These are phyloP conservation scores for Popillia japonica DNA, from an alignment of 1,140 invertebrate species.

Conservation along the genomic window DNA sequence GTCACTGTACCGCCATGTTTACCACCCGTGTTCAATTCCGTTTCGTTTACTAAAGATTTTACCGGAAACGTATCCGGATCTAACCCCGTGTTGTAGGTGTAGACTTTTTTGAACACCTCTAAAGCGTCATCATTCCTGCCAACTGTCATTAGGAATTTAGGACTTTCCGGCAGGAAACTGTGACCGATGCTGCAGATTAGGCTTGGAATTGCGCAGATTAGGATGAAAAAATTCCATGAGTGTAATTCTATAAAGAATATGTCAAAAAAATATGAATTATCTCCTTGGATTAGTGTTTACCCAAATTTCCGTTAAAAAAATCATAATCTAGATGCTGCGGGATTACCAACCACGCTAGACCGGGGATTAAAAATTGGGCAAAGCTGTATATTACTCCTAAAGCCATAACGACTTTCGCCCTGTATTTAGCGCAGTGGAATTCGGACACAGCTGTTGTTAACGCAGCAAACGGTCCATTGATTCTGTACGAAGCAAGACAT, in stretches of 20 bases:
- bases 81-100: constrained; percentile 68
- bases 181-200: constrained; percentile 70
- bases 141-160: constrained; percentile 81
- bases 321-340: constrained; percentile 59
- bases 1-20: constrained; percentile 41
- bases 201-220: constrained; percentile 70
- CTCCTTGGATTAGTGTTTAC: constrained; percentile 51
- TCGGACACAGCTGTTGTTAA: constrained; percentile 76
- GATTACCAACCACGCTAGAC: constrained; percentile 66
- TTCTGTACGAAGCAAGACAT: constrained; percentile 61
- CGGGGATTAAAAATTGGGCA: constrained; percentile 64
- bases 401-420: constrained; percentile 70
- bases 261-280: not conserved
- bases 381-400: constrained; percentile 69
- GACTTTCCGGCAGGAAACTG: constrained; percentile 79
- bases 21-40: constrained; percentile 31
- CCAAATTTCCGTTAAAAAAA: constrained; percentile 52
- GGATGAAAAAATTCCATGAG: constrained; percentile 81
- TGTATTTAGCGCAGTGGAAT: constrained; percentile 69
- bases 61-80: constrained; percentile 72
- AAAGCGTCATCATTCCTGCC: constrained; percentile 74
- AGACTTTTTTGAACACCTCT: constrained; percentile 68
- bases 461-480: constrained; percentile 77
- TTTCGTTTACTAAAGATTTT: constrained; percentile 51
- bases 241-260: constrained; percentile 63